Evolutionary conservation across 2,113 vertebrate species (phyloP).

Genomic region (Gallinago paraguaiae): DNA sequence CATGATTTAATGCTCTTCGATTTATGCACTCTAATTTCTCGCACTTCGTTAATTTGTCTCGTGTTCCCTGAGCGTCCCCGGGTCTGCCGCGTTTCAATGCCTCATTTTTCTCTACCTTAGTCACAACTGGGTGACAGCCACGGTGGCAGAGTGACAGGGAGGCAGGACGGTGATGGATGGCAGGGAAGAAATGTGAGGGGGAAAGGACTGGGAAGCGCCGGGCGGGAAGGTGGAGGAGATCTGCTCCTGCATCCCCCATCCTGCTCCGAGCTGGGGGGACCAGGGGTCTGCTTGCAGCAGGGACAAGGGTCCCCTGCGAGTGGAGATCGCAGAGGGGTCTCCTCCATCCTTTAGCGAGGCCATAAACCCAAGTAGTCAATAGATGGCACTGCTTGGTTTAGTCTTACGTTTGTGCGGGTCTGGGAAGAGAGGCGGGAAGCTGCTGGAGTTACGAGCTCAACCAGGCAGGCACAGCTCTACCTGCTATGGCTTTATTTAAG

Average conservation of each 20-base stretch:
- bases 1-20: slow-evolving; percentile 4
- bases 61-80: neutral
- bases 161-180: neutral
- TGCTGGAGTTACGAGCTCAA: neutral
- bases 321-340: accelerated
- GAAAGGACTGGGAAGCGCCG: neutral
- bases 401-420: accelerated
- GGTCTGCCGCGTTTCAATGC: neutral
- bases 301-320: neutral
- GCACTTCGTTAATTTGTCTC: slow-evolving; percentile 19
- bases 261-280: neutral
- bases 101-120: neutral
- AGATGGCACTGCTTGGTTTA: slow-evolving; percentile 45
- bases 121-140: neutral
- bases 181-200: neutral
- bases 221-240: neutral
- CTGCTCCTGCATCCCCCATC: neutral
- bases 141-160: neutral
- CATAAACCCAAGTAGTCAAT: neutral
- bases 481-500: neutral
- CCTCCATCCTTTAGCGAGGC: accelerated
- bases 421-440: neutral
- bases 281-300: neutral
- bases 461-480: neutral
- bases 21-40: slow-evolving; percentile 36